Evolutionary conservation across 2,797 vertebrate species (phyloP).

Genomic region (Gymnodraco acuticeps): DNA sequence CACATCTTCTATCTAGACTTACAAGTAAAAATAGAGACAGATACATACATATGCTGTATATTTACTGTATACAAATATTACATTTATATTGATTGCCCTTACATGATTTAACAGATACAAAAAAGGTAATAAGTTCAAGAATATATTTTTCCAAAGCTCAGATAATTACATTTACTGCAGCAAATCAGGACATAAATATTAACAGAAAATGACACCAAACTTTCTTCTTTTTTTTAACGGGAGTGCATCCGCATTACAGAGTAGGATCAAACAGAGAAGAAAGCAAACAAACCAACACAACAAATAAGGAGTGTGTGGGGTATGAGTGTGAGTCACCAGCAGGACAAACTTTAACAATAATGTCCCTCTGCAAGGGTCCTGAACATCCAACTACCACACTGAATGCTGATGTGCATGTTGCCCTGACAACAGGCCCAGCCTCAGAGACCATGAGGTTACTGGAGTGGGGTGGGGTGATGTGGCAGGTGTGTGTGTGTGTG

Average conservation of each 20-base stretch:
- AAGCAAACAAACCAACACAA: not conserved
- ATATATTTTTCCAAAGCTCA: conserved; percentile 24
- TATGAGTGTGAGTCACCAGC: conserved; percentile 47
- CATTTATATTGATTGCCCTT: conserved; percentile 74
- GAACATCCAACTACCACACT: conserved; percentile 45
- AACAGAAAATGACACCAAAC: conserved; percentile 29
- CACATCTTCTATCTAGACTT: conserved; percentile 47
- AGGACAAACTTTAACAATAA: conserved; percentile 71
- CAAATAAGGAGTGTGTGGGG: conserved; percentile 9
- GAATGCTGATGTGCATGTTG: conserved; percentile 72
- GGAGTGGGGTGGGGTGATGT: conserved; percentile 36
- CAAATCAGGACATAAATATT: conserved; percentile 24
- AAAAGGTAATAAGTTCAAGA: conserved; percentile 19
- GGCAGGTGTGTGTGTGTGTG: conserved; percentile 32
- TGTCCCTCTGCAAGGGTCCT: conserved; percentile 47
- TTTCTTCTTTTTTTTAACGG: conserved; percentile 14
- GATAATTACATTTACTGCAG: conserved; percentile 35
- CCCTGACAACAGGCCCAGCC: conserved; percentile 65
- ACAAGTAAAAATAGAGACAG: conserved; percentile 68
- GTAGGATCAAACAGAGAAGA: not conserved
- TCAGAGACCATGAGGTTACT: conserved; percentile 57
- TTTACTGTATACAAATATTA: conserved; percentile 71
- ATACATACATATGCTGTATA: conserved; percentile 49
- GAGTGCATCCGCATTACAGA: conserved; percentile 3
- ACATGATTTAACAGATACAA: conserved; percentile 42